A percentile compares a stretch with the other conserved stretches of the same genome.
Evolutionary conservation across 1,140 invertebrate genomes (phyloP).

Genomic region (Zaprionus davidi): DNA sequence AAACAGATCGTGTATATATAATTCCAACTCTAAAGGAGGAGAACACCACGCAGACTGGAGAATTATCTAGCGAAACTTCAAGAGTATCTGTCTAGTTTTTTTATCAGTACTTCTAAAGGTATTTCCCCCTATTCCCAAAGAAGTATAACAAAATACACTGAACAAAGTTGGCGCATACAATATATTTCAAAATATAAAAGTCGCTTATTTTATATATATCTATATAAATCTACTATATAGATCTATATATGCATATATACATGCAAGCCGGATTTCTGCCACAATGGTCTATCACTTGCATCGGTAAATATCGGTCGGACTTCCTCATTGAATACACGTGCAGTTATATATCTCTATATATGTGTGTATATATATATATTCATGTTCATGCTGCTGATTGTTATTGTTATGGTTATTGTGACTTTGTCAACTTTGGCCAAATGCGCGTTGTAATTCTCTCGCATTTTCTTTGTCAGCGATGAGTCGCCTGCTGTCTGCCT

Average conservation of each 20-base stretch:
- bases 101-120: background rate
- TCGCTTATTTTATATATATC: background rate
- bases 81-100: background rate
- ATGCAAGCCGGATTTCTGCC: slow-evolving; percentile 16
- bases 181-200: slow-evolving; percentile 3
- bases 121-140: background rate
- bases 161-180: slow-evolving; percentile 17
- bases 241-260: slow-evolving; percentile 5
- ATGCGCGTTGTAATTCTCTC: slow-evolving; percentile 43
- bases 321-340: slow-evolving; percentile 8
- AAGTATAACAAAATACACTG: background rate
- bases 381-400: slow-evolving; percentile 5
- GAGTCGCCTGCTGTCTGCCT: slow-evolving; percentile 4
- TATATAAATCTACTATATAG: background rate
- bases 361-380: slow-evolving; percentile 9
- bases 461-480: slow-evolving; percentile 48
- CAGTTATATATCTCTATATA: background rate
- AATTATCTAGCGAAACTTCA: background rate
- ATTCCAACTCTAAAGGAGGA: too few relatives aligned
- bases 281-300: slow-evolving; percentile 29
- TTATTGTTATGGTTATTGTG: slow-evolving; percentile 30
- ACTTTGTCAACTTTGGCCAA: slow-evolving; percentile 44
- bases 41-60: background rate
- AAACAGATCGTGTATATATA: too few relatives aligned
- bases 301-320: slow-evolving; percentile 34